Evolutionary conservation across 2,113 vertebrate species (phyloP), one percentile per base, ranked within the genome.

Genomic region (Apteryx mantelli): DNA sequence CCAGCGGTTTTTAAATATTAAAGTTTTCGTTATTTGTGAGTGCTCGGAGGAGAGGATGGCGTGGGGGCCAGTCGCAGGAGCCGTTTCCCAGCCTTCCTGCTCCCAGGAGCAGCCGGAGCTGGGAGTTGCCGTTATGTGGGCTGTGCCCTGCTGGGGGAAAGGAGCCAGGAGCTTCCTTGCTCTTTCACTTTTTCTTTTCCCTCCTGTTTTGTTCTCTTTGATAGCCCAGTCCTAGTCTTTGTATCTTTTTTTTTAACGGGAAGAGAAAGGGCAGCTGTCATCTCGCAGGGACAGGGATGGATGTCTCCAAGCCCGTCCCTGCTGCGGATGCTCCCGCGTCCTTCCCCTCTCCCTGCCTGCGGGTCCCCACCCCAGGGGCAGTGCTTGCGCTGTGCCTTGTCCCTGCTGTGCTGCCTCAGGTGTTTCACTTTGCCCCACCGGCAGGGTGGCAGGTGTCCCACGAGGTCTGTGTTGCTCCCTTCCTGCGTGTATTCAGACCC

Each of bases 31-130:
- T 1, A 0, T 30, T 36, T 7, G 63, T 2, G 70, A 76, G 20
- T 0, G 1, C 64, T 40, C 2, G 2, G 36, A 30, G 48, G 70
- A 69, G 68, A 0, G 0, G 20, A 19, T 1, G 0, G 55, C 3
- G 1, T 18, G 58, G 61, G 58, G 34, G 52, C 0, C 0, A 0
- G 32, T 40, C 1, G 2, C 2, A 3, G 46, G 68, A 36, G 38
- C 66, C 42, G 55, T 70, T 82, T 24, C 17, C 12, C 30, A 46
- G 20, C 68, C 20, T 70, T n/a, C 68, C 34, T 22, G 30, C 42
- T 30, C 46, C 46, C 46, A 48, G 46, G 46, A 2, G 71, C 61
- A 63, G 25, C 46, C 74, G 65, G 20, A 65, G 38, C 0, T 0
- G 25, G 68, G 34, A 79, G 8, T 50, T 90, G 61, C 55, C 32